Conservation (phyloP, 2,797 vertebrate genomes). For the Pangasius macronema region DNA sequence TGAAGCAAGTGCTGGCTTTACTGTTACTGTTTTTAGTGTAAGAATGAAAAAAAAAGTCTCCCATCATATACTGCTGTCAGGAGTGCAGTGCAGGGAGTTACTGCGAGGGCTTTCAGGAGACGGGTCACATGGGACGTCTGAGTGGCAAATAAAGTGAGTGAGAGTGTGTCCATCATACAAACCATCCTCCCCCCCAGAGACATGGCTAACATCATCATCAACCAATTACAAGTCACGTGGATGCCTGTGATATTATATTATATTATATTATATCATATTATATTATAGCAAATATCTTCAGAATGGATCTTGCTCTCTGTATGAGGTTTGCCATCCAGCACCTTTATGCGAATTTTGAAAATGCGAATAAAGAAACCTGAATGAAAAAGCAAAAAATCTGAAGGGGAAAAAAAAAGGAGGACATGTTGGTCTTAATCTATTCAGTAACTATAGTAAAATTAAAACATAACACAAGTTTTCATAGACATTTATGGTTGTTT, state of each 20-base stretch:
- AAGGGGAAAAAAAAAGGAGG: neutral
- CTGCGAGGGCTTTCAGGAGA: conserved; percentile 59
- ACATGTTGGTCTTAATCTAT: neutral
- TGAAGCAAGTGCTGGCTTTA: neutral
- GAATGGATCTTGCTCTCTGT: neutral
- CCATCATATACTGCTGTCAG: conserved; percentile 64
- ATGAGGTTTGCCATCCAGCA: neutral
- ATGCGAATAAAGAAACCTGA: neutral
- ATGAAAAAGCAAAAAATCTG: neutral
- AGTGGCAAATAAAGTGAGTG: conserved; percentile 42
- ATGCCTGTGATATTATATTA: neutral
- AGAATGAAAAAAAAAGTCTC: conserved; percentile 58
- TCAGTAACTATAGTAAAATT: neutral
- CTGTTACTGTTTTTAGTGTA: conserved; percentile 11
- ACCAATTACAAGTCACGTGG: conserved; percentile 50
- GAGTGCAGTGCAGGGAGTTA: conserved; percentile 59
- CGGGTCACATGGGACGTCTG: conserved; percentile 59
- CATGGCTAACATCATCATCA: conserved; percentile 58
- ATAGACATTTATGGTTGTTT: neutral
- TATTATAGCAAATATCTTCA: neutral
- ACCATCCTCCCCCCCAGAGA: conserved; percentile 46
- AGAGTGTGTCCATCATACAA: conserved; percentile 52
- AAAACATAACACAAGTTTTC: neutral
- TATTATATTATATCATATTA: neutral
- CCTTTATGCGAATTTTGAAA: neutral